phyloP scores from a whole-genome alignment of 2,888 invertebrate genomes.

The Amphipoea lucens region DNA sequence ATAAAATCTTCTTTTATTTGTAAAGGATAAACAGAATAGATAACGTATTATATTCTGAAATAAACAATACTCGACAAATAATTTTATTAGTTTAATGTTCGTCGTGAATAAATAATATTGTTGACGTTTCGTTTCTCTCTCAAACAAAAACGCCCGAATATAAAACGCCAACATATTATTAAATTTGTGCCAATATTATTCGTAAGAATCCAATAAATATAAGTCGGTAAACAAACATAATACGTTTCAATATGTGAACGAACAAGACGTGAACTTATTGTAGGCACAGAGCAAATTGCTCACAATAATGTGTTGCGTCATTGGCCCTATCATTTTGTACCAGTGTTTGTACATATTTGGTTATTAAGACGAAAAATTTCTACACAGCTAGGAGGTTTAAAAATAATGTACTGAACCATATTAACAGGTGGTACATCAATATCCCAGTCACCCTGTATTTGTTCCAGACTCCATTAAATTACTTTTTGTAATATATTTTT shows the following conservation, averaged over 20 bases:
- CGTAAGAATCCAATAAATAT: constrained; percentile 44
- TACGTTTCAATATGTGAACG: constrained; percentile 61
- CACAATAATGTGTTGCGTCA: constrained; percentile 71
- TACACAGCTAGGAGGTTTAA: not conserved
- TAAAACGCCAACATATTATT: constrained; percentile 7
- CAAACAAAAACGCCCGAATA: constrained; percentile 2
- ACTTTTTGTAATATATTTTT: not conserved
- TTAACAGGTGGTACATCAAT: too few species aligned
- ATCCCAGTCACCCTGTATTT: not conserved
- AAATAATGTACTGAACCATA: not conserved
- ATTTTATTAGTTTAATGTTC: not conserved
- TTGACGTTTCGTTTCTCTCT: not conserved
- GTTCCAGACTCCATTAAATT: too few species aligned
- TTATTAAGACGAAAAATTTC: not conserved
- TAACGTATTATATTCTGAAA: not conserved
- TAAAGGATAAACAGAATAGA: not conserved
- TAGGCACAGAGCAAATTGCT: constrained; percentile 71
- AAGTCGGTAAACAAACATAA: constrained; percentile 49
- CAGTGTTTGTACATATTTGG: constrained; percentile 60
- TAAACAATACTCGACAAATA: not conserved
- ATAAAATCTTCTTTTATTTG: not conserved
- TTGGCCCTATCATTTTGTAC: constrained; percentile 72
- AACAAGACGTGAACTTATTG: constrained; percentile 66
- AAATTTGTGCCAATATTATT: constrained; percentile 45
- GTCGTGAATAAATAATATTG: not conserved